phyloP scores from a whole-genome alignment of 1,140 invertebrate species.

The Belonocnema kinseyi region DNA sequence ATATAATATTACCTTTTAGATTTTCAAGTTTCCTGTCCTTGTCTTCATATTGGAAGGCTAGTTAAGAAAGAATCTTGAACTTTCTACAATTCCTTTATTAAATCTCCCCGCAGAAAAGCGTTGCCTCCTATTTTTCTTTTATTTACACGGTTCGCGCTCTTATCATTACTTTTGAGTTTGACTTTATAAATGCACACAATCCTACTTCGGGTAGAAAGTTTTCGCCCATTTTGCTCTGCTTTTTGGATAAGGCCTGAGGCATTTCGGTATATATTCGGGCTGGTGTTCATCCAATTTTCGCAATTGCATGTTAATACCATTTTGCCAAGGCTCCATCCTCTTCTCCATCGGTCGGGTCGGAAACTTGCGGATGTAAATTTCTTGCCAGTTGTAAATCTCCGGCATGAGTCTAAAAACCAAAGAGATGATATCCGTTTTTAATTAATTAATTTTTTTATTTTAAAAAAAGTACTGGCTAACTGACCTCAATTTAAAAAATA shows the following conservation, averaged over 20 bases:
- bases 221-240: constrained; percentile 77
- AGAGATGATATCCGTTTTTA: constrained; percentile 33
- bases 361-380: constrained; percentile 84
- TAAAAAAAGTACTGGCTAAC: too few species aligned
- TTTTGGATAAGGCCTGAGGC: constrained; percentile 76
- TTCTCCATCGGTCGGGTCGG: constrained; percentile 81
- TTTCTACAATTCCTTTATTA: too few species aligned
- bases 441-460: too few species aligned
- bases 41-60: too few species aligned
- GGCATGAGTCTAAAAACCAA: constrained; percentile 73
- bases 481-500: too few species aligned
- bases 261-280: constrained; percentile 82
- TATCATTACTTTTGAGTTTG: too few species aligned
- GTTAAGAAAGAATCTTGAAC: too few species aligned
- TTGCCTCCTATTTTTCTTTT: too few species aligned
- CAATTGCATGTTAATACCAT: constrained; percentile 76
- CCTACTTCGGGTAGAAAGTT: constrained; percentile 77
- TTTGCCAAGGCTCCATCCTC: constrained; percentile 82
- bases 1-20: too few species aligned
- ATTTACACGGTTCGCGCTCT: too few species aligned
- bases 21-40: too few species aligned
- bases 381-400: constrained; percentile 86
- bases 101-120: too few species aligned
- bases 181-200: neutral
- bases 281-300: constrained; percentile 80